Conservation (phyloP, 35 echinoderm and acorn worm genomes). For the Ptychodera flava region DNA sequence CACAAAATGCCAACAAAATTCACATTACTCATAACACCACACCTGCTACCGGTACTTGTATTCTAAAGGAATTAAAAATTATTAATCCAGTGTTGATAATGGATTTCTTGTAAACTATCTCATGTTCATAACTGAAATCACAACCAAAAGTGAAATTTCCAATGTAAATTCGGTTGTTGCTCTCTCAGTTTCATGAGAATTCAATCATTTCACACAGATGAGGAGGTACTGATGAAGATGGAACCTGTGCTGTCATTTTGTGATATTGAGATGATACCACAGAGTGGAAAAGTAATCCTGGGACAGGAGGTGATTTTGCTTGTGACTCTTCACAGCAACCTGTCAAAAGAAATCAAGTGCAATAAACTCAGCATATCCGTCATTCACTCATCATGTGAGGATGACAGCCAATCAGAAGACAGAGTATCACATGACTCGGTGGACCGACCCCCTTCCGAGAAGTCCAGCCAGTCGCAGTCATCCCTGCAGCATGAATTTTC, state of each 20-base stretch:
- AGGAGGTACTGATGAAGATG: background rate
- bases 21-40: too few species aligned
- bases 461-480: background rate
- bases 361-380: background rate
- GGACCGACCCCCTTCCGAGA: too few species aligned
- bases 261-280: background rate
- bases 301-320: background rate
- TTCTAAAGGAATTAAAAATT: too few species aligned
- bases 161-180: too few species aligned
- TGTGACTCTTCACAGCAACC: background rate
- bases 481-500: background rate
- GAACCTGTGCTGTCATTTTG: background rate
- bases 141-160: too few species aligned
- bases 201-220: background rate
- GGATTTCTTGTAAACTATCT: too few species aligned
- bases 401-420: background rate
- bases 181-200: background rate
- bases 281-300: background rate
- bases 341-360: background rate
- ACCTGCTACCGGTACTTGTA: too few species aligned
- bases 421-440: background rate
- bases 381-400: background rate
- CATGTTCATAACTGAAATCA: too few species aligned
- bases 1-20: too few species aligned
- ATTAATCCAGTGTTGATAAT: too few species aligned